These are phyloP conservation scores for Rana temporaria DNA, from an alignment of 2,113 vertebrate species.

Conservation along the genomic window DNA sequence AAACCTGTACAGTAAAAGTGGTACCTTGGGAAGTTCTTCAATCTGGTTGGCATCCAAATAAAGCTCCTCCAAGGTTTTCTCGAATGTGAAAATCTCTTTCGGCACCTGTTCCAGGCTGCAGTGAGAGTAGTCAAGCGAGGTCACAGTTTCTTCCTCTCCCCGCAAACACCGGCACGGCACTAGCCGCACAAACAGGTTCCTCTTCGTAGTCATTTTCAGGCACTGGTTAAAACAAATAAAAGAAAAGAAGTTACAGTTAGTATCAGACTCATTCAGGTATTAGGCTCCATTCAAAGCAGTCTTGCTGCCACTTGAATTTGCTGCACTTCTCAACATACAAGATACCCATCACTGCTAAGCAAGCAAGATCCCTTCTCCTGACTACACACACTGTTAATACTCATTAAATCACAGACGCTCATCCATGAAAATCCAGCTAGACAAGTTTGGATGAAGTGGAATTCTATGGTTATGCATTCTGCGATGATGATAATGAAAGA, in stretches of 20 bases:
- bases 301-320: not conserved
- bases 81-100: constrained; percentile 97
- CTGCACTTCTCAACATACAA: not conserved
- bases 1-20: constrained; percentile 42
- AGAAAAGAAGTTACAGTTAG: not conserved
- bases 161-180: constrained; percentile 96
- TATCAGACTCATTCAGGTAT: not conserved
- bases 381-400: not conserved
- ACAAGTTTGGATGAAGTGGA: constrained; percentile 33
- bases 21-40: constrained; percentile 98
- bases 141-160: constrained; percentile 95
- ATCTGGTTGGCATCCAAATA: constrained; percentile 99
- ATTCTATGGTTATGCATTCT: not conserved
- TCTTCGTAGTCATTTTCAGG: constrained; percentile 95
- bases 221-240: constrained; percentile 68
- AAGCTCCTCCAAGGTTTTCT: constrained; percentile 98
- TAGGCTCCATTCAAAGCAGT: not conserved
- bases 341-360: not conserved
- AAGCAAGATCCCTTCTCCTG: not conserved
- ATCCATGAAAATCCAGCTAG: constrained; percentile 42
- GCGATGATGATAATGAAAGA: not conserved
- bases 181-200: constrained; percentile 94
- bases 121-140: constrained; percentile 96
- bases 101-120: constrained; percentile 98
- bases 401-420: constrained; percentile 21